Conservation (phyloP, 2,797 vertebrate genomes). For the Nyctibius grandis region DNA sequence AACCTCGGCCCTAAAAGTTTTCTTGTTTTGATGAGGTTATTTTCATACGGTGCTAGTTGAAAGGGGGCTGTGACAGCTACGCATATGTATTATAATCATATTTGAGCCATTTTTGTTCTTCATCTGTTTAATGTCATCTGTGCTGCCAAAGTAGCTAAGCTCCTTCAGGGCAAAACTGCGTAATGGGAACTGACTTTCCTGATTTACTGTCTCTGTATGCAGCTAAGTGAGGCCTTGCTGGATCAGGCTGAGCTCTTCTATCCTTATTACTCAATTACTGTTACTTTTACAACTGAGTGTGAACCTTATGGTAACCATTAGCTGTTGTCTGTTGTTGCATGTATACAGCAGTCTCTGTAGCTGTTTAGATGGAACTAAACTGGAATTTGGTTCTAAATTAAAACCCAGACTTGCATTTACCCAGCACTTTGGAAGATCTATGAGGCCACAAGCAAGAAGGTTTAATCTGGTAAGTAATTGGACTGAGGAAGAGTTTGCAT, state of each 20-base stretch:
- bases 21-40: conserved; percentile 51
- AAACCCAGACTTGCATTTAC: background rate
- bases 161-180: conserved; percentile 33
- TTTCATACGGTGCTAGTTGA: conserved; percentile 33
- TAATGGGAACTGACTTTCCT: conserved; percentile 13
- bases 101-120: conserved; percentile 54
- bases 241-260: background rate
- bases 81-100: background rate
- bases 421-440: background rate
- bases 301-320: background rate
- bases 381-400: background rate
- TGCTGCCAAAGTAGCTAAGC: conserved; percentile 40
- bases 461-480: background rate
- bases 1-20: conserved; percentile 5
- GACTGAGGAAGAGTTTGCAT: background rate
- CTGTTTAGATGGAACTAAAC: background rate
- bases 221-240: background rate
- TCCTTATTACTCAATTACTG: background rate
- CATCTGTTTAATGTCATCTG: conserved; percentile 62
- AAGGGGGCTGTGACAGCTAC: conserved; percentile 13
- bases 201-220: conserved; percentile 3
- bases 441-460: accelerated
- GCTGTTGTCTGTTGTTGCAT: background rate
- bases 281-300: background rate
- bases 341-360: background rate